These are phyloP conservation scores for Volucella bombylans DNA, from an alignment of 2,888 invertebrate species.

Conservation along the genomic window DNA sequence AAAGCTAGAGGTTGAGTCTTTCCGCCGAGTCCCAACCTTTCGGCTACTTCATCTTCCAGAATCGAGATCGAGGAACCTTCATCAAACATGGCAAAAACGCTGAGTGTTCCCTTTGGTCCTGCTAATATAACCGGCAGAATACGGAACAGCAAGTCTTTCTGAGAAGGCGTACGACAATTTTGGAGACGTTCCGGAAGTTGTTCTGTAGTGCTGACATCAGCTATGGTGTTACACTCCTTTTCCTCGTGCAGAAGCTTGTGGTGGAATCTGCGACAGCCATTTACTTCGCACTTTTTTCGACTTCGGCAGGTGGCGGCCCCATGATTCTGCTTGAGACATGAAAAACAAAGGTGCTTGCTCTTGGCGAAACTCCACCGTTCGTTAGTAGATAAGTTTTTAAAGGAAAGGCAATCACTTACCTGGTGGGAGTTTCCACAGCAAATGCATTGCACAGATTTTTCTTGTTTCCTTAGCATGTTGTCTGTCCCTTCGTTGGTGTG, in stretches of 20 bases:
- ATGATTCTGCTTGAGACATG: constrained; percentile 15
- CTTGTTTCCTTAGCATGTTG: too few species aligned
- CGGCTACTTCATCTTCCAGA: too few species aligned
- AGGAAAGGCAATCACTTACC: constrained; percentile 3
- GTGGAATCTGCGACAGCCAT: constrained; percentile 2
- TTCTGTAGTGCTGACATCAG: too few species aligned
- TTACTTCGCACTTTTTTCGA: neutral
- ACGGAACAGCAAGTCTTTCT: constrained; percentile 15
- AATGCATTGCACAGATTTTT: too few species aligned
- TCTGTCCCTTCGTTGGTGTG: too few species aligned
- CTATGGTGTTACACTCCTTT: neutral
- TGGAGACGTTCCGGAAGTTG: too few species aligned
- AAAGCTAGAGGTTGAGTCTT: too few species aligned
- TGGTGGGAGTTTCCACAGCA: neutral
- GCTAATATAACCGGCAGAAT: constrained; percentile 21
- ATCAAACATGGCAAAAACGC: neutral
- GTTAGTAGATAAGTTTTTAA: neutral
- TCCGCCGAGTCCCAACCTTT: too few species aligned
- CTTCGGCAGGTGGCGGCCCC: neutral
- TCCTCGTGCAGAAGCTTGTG: constrained; percentile 19
- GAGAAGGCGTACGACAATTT: too few species aligned
- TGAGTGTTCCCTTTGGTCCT: constrained; percentile 16
- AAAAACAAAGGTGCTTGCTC: constrained; percentile 27
- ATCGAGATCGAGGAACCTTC: too few species aligned
- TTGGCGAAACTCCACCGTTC: neutral